Evolutionary conservation across 2,113 vertebrate species (phyloP).

Genomic region (Polyodon spathula): DNA sequence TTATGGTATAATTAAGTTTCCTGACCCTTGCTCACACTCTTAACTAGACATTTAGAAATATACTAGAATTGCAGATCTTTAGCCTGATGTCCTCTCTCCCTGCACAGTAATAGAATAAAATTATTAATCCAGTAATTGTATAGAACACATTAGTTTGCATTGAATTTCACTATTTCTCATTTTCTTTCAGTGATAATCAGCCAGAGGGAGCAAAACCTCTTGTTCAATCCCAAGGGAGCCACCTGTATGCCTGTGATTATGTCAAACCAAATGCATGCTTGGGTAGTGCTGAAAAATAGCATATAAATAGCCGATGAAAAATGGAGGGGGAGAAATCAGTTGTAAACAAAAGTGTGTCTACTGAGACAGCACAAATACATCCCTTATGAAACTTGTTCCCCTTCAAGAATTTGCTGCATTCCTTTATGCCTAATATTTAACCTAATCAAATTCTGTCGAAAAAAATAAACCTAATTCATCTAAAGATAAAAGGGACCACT

Average conservation of each 20-base stretch:
- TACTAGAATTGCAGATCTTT: conserved; percentile 84
- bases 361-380: neutral
- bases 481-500: too few relatives aligned
- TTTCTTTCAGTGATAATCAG: conserved; percentile 81
- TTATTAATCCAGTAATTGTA: conserved; percentile 98
- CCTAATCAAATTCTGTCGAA: neutral
- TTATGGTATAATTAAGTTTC: conserved; percentile 98
- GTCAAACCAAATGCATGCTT: conserved; percentile 8
- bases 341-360: conserved; percentile 1
- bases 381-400: neutral
- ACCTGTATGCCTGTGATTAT: conserved; percentile 57
- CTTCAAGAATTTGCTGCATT: neutral
- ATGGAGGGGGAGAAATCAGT: neutral
- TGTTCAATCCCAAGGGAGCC: conserved; percentile 49
- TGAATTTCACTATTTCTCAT: conserved; percentile 80
- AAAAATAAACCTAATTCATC: too few relatives aligned
- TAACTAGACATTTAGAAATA: conserved; percentile 95
- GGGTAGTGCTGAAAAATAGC: conserved; percentile 12
- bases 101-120: conserved; percentile 87
- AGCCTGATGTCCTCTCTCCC: conserved; percentile 76
- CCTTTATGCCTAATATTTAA: neutral
- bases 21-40: conserved; percentile 92
- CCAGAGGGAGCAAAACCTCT: conserved; percentile 62
- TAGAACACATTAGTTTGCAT: conserved; percentile 84
- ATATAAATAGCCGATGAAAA: conserved; percentile 10